Evolutionary conservation across 2,888 invertebrate species (phyloP).

Genomic region (Limnephilus marmoratus): DNA sequence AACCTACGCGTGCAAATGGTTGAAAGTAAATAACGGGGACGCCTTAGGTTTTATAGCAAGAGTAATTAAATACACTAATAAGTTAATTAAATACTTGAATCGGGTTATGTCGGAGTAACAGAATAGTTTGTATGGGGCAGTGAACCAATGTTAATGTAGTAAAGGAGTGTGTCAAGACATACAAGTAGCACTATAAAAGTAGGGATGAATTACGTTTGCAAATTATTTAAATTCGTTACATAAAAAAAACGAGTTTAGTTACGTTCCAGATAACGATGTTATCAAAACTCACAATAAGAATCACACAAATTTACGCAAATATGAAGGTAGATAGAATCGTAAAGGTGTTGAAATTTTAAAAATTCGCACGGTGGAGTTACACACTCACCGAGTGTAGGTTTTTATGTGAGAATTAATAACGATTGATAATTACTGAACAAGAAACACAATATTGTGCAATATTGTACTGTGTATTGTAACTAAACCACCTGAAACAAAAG

Average conservation of each 20-base stretch:
- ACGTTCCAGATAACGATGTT: not conserved
- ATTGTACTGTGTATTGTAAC: not conserved
- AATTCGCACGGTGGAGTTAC: conserved; percentile 25
- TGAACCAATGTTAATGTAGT: not conserved
- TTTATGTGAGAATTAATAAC: conserved; percentile 29
- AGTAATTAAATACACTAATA: not conserved
- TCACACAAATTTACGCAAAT: not conserved
- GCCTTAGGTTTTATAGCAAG: not conserved
- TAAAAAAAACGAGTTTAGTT: not conserved
- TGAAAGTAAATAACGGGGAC: not conserved
- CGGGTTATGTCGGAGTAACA: not conserved
- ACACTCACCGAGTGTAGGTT: conserved; percentile 10
- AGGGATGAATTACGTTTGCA: too few species aligned
- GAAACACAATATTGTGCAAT: conserved; percentile 9
- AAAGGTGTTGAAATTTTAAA: conserved; percentile 8
- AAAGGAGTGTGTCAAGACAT: not conserved
- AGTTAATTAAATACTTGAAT: not conserved
- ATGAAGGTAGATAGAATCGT: not conserved
- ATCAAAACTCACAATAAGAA: not conserved
- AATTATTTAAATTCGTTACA: not conserved
- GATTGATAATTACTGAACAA: not conserved
- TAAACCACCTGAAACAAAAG: not conserved
- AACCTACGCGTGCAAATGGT: too few species aligned
- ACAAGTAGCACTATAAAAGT: not conserved
- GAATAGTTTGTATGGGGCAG: not conserved